Evolutionary conservation across 2,797 vertebrate species (phyloP), one percentile per base, ranked within the genome.

Genomic region (Bovichtus diacanthus): DNA sequence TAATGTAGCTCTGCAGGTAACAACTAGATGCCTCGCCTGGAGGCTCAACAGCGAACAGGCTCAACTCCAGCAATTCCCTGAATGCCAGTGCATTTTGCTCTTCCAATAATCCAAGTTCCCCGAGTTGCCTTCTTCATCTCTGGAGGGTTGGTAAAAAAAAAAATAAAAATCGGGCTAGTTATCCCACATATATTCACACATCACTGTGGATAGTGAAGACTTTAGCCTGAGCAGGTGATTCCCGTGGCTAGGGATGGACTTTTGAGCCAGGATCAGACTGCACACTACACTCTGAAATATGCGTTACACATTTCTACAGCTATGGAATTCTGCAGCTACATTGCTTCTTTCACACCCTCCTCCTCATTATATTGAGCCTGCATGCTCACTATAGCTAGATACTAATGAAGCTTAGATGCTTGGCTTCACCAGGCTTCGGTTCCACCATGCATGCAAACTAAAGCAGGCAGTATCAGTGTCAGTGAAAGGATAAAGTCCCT

Each of bases 321-420:
- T 49, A 18, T 8, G 36, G 11, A 44, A 13, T 9, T 46, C 38
- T 59, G 75, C 74, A 68, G 63, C 61, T 78, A 71, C 50, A 19
- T 36, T 25, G 54, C 78, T 72, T 67, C 46, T 43, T 21, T 21
- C 27, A 44, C 31, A 11, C 25, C 47, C 21, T 23, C 34, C 66
- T 55, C 51, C 65, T 81, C 34, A 39, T 75, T 68, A 73, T 21
- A 27, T 31, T 13, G 43, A 34, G 72, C 69, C 6, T 53, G 44
- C 69, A 49, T 0, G 60, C 46, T 70, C 27, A 8, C 50, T 72
- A 74, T 66, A 13, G 64, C 8, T 60, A n/a, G 3, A 78, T 0
- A 50, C 43, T 70, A 82, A 78, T 79, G 65, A 79, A 43, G 74
- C 76, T 82, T 70, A 58, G 81, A 78, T 34, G 73, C 69, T 50